Evolutionary conservation across 2,113 vertebrate genomes (phyloP).

Genomic region (Dromiciops gliroides): DNA sequence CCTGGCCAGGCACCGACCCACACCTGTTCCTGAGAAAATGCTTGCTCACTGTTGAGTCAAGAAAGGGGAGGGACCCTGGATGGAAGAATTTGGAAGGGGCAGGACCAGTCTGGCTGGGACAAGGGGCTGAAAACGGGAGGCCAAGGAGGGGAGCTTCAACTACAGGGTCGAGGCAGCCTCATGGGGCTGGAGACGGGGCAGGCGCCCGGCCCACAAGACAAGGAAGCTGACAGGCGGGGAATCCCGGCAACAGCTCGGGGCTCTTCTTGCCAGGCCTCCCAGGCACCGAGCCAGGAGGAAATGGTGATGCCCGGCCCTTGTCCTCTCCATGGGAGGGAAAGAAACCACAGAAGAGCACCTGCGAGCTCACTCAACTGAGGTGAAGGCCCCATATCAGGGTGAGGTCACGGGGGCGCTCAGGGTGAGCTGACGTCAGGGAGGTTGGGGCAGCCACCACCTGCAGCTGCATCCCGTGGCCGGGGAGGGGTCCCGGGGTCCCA

Average conservation of each 20-base stretch:
- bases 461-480: too few relatives aligned
- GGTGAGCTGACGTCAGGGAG: not conserved
- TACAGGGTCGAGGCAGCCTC: too few relatives aligned
- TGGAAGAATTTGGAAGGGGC: not conserved
- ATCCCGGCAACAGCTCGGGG: fast-evolving
- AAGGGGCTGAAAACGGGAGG: too few relatives aligned
- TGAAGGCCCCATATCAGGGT: not conserved
- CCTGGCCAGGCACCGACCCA: too few relatives aligned
- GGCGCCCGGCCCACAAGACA: not conserved
- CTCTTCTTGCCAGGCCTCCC: too few relatives aligned
- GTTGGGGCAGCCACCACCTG: not conserved
- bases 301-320: not conserved
- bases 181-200: not conserved
- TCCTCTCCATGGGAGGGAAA: not conserved
- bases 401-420: not conserved
- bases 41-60: not conserved
- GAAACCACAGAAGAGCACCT: not conserved
- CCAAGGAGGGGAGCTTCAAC: too few relatives aligned
- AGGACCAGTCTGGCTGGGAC: too few relatives aligned
- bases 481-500: not conserved
- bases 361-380: not conserved
- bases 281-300: not conserved
- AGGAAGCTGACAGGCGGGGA: not conserved
- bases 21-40: too few relatives aligned
- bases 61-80: not conserved